Base-by-base conservation (phyloP, 2,797 vertebrate species). In the Cuniculus paca region DNA sequence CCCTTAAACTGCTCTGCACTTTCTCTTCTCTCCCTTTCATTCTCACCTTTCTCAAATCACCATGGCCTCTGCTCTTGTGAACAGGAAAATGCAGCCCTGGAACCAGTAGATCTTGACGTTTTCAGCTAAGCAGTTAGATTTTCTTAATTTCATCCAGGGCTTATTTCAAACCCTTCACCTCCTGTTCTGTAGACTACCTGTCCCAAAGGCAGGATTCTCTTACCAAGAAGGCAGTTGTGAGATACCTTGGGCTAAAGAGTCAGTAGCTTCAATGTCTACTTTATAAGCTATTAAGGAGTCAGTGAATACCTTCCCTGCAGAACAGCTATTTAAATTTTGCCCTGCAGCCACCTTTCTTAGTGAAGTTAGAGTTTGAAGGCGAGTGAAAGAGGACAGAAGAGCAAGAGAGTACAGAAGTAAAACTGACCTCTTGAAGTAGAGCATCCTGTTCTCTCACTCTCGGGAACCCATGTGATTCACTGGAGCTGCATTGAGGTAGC, bases 261-360 rank as follows among this genome's bases (percentile, higher is more conserved):
- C 48, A 28, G n/a, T 87, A 89, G 84, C 87, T 90, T 85, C 86
- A 68, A 58, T 58, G 75, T 92, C 78, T 95, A 36, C 58, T 72
- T 95, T 85, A 83, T 20, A 92, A 89, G 61, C 63, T 68, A 54
- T 94, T 95, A 80, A 96, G 63, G 75, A 95, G 34, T 42, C 88
- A 72, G 0, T 81, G 60, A 94, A 84, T 90, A 77, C 61, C 63
- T 82, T 89, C 58, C 70, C 70, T 93, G 36, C 34, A 94, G 94
- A 96, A 90, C 28, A 58, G 34, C 48, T 90, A 83, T 94, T 95
- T 94, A 88, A 96, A 83, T 72, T 92, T 92, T 94, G 65, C 58
- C 75, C 52, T 90, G 36, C 91, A 94, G 91, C 81, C 52, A 61
- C 58, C 42, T 94, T 77, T 87, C 45, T 75, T 87, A 88, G 89